Evolutionary conservation across 2,113 vertebrate genomes (phyloP).

Genomic region (Dendrocopos noguchii): DNA sequence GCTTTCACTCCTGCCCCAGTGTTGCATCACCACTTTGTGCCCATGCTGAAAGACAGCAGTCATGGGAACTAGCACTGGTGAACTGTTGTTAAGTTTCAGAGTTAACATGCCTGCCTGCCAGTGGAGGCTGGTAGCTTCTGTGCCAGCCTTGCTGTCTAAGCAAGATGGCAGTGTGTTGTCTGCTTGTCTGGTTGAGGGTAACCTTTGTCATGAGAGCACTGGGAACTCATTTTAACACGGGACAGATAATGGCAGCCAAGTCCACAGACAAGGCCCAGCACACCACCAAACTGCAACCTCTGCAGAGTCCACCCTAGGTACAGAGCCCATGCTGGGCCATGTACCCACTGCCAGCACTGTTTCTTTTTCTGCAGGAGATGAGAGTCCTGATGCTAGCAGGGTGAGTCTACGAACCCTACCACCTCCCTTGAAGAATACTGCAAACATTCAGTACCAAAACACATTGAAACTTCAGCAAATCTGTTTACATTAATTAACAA

Average conservation of each 20-base stretch:
- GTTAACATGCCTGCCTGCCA: not conserved
- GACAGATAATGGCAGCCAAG: not conserved
- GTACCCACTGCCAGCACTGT: rapidly evolving
- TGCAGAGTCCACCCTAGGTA: rapidly evolving
- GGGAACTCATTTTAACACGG: not conserved
- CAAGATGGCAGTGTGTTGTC: rapidly evolving
- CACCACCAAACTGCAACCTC: not conserved
- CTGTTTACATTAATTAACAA: not conserved
- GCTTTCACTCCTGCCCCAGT: rapidly evolving
- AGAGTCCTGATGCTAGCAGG: not conserved
- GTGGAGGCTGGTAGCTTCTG: not conserved
- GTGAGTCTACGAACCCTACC: not conserved
- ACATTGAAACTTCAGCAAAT: not conserved
- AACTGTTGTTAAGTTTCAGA: not conserved
- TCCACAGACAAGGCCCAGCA: not conserved
- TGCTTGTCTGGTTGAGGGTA: not conserved
- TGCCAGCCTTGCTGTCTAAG: not conserved
- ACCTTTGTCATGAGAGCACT: not conserved
- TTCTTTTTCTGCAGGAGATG: not conserved
- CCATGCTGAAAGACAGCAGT: not conserved
- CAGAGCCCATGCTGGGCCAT: not conserved
- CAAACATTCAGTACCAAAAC: not conserved
- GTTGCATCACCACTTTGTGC: rapidly evolving
- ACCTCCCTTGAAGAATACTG: not conserved
- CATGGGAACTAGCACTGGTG: rapidly evolving